These are phyloP conservation scores for Lithophane leautieri DNA, from an alignment of 2,888 invertebrate genomes.

Conservation along the genomic window DNA sequence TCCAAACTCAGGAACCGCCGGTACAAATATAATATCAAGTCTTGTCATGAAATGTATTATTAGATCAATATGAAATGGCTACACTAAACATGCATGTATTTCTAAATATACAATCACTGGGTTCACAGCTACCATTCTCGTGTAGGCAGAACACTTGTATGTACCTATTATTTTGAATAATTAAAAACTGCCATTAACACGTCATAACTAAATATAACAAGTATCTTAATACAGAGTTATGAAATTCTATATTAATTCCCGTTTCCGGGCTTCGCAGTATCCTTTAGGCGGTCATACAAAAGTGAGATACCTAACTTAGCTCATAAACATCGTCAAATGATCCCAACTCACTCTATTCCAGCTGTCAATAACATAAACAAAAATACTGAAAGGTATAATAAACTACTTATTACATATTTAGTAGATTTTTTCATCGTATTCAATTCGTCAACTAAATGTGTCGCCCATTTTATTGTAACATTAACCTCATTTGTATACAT, in stretches of 20 bases:
- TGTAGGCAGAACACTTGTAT: background rate
- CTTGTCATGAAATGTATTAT: conserved; percentile 26
- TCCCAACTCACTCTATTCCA: conserved; percentile 67
- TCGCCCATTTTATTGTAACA: conserved; percentile 11
- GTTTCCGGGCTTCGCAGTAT: conserved; percentile 52
- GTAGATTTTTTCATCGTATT: conserved; percentile 32
- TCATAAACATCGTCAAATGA: conserved; percentile 64
- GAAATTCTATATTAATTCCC: conserved; percentile 62
- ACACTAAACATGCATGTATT: conserved; percentile 8
- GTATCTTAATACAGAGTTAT: conserved; percentile 53
- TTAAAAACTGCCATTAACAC: conserved; percentile 62
- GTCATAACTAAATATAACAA: conserved; percentile 54
- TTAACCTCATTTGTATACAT: conserved; percentile 9
- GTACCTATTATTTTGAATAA: conserved; percentile 4
- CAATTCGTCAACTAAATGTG: conserved; percentile 22
- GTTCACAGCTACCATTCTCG: conserved; percentile 14
- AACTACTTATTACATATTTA: conserved; percentile 19
- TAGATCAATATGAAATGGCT: conserved; percentile 13
- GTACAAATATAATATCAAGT: conserved; percentile 32
- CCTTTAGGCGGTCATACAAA: conserved; percentile 75
- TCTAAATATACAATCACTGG: conserved; percentile 33
- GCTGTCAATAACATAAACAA: conserved; percentile 47
- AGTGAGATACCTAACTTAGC: conserved; percentile 70
- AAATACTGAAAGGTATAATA: conserved; percentile 65
- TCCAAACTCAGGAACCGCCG: background rate